Base-by-base conservation (phyloP, 2,888 invertebrate species). In the Leptothorax acervorum region DNA sequence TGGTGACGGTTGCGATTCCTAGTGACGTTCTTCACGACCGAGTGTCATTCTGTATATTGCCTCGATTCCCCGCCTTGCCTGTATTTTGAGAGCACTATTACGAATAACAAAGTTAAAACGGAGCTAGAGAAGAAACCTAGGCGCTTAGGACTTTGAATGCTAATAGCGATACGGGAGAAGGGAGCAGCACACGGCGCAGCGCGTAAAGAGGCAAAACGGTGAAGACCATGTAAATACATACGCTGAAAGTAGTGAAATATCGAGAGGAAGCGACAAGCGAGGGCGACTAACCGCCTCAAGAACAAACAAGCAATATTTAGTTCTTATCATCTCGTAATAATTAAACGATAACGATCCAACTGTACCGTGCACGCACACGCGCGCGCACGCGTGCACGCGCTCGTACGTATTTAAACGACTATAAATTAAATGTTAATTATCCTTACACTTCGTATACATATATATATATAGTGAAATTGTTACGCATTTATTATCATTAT, bases 401-500 rank as follows among this genome's bases (percentile, higher is more conserved):
- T 93, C 94, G 93, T 94, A 94, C 93, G 92, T 94, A 95, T 94
- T 93, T 94, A 94, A 94, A 94, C 92, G 93, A 94, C 92, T 93
- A 94, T 94, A 93, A 94, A 94, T 94, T 93, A 94, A 93, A 93
- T 93, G 93, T 94, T 94, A 94, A 94, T 94, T 94, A 94, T 93
- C 93, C 93, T 94, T 94, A 93, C 93, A 93, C 93, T 93, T 93
- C 93, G 93, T 93, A 92, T 93, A 92, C 93, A 93, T 66, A 76
- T 53, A 76, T 65, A 65, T 55, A 66, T 15, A 78, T 66, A 78
- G 55, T 78, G 92, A 93, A 93, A 94, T 94, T 94, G 94, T 94
- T 94, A 94, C 93, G 94, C 94, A 94, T 95, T 94, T 94, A 94
- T 95, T 94, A 94, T 94, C 92, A 94, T 94, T 94, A 94, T 93